A percentile compares a stretch with the other conserved stretches of the same genome.
These are phyloP conservation scores for Callorhinus ursinus DNA, from an alignment of 2,113 vertebrate genomes.

Conservation along the genomic window DNA sequence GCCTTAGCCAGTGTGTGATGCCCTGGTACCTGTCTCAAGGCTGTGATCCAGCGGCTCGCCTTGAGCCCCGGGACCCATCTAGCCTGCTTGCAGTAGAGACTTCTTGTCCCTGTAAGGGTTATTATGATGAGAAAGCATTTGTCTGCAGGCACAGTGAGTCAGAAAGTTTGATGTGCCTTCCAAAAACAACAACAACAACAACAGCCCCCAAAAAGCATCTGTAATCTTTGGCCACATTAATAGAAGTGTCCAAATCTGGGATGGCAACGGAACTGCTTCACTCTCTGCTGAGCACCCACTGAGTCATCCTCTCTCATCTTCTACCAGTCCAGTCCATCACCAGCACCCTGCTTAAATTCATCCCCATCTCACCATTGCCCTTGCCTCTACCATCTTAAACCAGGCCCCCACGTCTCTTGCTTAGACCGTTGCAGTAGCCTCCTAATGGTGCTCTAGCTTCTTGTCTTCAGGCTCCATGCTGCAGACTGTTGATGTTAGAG, in stretches of 20 bases:
- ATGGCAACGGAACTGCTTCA: conserved; percentile 39
- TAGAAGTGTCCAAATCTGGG: conserved; percentile 78
- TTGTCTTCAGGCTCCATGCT: not conserved
- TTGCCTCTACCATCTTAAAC: not conserved
- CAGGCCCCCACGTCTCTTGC: not conserved
- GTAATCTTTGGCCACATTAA: conserved; percentile 78
- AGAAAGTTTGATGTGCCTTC: conserved; percentile 77
- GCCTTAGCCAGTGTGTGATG: not conserved
- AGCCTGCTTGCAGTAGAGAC: not conserved
- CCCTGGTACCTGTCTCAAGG: not conserved
- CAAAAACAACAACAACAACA: conserved; percentile 3
- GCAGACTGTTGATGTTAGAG: not conserved
- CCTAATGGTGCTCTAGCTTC: not conserved
- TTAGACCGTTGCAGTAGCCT: not conserved
- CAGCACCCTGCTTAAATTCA: not conserved
- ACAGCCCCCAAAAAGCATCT: conserved; percentile 45
- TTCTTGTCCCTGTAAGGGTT: conserved; percentile 66
- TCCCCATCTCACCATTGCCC: not conserved
- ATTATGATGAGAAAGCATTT: conserved; percentile 71
- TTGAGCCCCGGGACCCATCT: not conserved
- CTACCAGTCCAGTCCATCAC: not conserved
- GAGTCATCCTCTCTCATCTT: conserved; percentile 65
- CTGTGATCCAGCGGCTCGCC: not conserved
- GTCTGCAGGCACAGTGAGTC: conserved; percentile 71
- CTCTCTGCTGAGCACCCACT: conserved; percentile 54